phyloP scores from a whole-genome alignment of 2,888 invertebrate genomes.

The Oligia fasciuncula region DNA sequence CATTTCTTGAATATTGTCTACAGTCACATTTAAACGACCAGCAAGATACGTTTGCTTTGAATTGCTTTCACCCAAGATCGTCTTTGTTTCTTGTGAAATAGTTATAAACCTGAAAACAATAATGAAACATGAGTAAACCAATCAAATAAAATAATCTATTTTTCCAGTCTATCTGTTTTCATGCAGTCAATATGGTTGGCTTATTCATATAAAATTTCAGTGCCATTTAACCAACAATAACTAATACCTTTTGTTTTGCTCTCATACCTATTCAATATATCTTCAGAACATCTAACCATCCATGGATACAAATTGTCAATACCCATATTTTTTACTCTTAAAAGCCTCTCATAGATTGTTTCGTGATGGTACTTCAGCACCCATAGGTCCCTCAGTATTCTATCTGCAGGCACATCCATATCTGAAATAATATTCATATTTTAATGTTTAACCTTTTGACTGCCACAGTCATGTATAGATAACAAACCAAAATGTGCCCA shows the following conservation, averaged over 20 bases:
- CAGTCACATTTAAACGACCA: constrained; percentile 85
- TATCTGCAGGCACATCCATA: constrained; percentile 88
- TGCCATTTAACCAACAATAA: neutral
- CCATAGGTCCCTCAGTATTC: constrained; percentile 91
- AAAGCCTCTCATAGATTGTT: constrained; percentile 88
- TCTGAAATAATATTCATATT: constrained; percentile 72
- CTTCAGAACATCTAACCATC: constrained; percentile 92
- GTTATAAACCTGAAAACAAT: constrained; percentile 77
- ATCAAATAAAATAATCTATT: neutral
- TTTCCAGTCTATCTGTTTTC: neutral
- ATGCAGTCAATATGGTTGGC: neutral
- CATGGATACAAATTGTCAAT: constrained; percentile 90
- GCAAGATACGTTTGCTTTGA: constrained; percentile 89
- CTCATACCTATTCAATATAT: constrained; percentile 88
- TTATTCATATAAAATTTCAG: neutral
- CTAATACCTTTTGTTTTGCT: neutral
- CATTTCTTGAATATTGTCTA: constrained; percentile 85
- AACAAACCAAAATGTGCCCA: no score
- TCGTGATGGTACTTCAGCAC: constrained; percentile 90
- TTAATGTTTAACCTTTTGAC: neutral
- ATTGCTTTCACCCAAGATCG: constrained; percentile 87
- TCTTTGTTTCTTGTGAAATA: constrained; percentile 82
- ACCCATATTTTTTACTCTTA: constrained; percentile 86
- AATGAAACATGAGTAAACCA: neutral
- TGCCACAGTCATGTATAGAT: no score